These are phyloP conservation scores for Calliphora vicina DNA, from an alignment of 1,140 invertebrate genomes.

Conservation along the genomic window DNA sequence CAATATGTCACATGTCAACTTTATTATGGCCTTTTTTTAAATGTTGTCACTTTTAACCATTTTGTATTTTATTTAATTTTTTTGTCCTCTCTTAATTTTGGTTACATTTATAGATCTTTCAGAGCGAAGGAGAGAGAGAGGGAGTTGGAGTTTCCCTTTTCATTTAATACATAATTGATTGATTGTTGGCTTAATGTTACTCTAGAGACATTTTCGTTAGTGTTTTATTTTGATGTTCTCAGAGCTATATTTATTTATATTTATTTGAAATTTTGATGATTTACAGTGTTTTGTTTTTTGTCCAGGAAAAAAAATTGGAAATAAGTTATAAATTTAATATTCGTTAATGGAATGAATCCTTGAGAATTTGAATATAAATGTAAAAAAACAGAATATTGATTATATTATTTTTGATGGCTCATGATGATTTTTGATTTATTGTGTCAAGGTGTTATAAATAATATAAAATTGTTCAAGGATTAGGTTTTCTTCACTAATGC, in stretches of 20 bases:
- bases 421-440: no score
- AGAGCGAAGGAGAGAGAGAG: neutral
- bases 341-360: neutral
- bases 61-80: neutral
- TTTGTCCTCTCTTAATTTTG: neutral
- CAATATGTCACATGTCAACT: conserved; percentile 33
- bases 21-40: conserved; percentile 23
- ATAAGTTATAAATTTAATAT: no score
- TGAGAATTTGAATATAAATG: no score
- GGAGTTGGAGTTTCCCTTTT: neutral
- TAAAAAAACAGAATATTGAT: no score
- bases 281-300: neutral
- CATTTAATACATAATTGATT: conserved; percentile 26
- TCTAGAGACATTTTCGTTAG: conserved; percentile 6
- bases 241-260: neutral
- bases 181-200: conserved; percentile 31
- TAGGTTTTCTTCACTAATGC: no score
- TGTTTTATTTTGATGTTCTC: neutral
- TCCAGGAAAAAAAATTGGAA: no score
- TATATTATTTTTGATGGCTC: no score
- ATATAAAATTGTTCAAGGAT: no score
- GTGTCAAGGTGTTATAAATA: no score
- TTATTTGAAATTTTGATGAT: no score
- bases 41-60: conserved; percentile 7
- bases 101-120: neutral